Base-by-base conservation (phyloP, 2,888 invertebrate species). In the Lucinisca nassula region DNA sequence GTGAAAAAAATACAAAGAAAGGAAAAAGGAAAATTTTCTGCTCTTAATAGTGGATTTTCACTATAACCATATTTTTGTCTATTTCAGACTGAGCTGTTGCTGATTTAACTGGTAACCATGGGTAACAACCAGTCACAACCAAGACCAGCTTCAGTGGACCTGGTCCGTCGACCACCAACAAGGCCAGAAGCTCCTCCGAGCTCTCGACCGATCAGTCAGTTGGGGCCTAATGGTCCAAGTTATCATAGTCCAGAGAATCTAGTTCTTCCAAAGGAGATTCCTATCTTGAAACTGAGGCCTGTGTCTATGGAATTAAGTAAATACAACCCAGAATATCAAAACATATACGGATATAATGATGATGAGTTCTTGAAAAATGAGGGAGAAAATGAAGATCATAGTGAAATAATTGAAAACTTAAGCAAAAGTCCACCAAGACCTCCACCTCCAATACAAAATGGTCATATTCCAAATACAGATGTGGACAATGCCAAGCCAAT, bases 291-390 rank as follows among this genome's bases (percentile, higher is more conserved):
- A 55, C 83, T 95, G 8, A 81, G 93, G 55, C 94, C 94, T n/a
- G 93, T 95, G 0, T 94, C 95, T 1, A 93, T 93, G 85, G 93
- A 94, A 85, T 88, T 95, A 30, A 89, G 91, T 21, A 93, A 93
- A 77, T 89, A 89, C 76, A 92, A 92, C 76, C 93, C 94, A 0
- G 93, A 95, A 4, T 94, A 88, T 70, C 92, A 92, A 45, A 88
- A 94, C 35, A 91, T 94, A 12, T 94, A 92, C 82, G 82, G 78
- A 14, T 79, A 89, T 76, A 79, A 85, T 4, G 78, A 89, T 17
- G 79, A 88, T 67, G 70, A 88, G 17, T 73, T 74, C 17, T 74
- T 79, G n/a, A 84, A 84, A 51, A 79, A 79, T 45, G 74, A 74
- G 12, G 27, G 55, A 49, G 84, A 85, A 21, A 83, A 80, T 38